A percentile compares a stretch with the other conserved stretches of the same genome.
These are phyloP conservation scores for Pocillopora verrucosa DNA, from an alignment of 64 coral and sea anemone species.

Conservation along the genomic window DNA sequence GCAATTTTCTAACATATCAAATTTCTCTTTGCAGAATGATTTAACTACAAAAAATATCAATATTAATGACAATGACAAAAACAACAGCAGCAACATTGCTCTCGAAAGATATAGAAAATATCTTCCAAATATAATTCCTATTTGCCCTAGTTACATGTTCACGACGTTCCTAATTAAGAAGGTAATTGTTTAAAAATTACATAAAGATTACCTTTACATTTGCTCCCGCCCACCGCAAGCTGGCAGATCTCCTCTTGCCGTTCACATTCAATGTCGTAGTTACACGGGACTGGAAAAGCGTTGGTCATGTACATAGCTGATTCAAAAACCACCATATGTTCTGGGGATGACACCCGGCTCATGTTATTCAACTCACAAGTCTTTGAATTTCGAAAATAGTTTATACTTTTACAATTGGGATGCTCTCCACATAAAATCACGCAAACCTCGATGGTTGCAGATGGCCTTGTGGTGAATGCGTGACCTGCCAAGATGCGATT, in stretches of 20 bases:
- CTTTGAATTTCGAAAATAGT: conserved; percentile 15
- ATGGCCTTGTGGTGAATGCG: neutral
- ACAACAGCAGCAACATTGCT: too few relatives aligned
- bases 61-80: too few relatives aligned
- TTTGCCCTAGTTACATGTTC: too few relatives aligned
- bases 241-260: neutral
- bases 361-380: conserved; percentile 20
- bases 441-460: neutral
- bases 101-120: too few relatives aligned
- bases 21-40: too few relatives aligned
- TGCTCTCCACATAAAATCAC: neutral
- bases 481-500: neutral
- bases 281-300: neutral
- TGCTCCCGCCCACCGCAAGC: neutral
- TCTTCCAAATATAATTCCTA: too few relatives aligned
- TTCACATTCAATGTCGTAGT: neutral
- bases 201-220: neutral
- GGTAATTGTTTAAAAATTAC: too few relatives aligned
- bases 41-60: too few relatives aligned
- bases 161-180: too few relatives aligned
- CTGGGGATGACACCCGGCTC: neutral
- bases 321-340: neutral
- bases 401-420: conserved; percentile 3
- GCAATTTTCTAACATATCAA: too few relatives aligned
- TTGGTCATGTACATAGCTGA: neutral